Evolutionary conservation across 1,140 invertebrate species (phyloP), one percentile per base, ranked within the genome.

Genomic region (Scaptomyza graminum): DNA sequence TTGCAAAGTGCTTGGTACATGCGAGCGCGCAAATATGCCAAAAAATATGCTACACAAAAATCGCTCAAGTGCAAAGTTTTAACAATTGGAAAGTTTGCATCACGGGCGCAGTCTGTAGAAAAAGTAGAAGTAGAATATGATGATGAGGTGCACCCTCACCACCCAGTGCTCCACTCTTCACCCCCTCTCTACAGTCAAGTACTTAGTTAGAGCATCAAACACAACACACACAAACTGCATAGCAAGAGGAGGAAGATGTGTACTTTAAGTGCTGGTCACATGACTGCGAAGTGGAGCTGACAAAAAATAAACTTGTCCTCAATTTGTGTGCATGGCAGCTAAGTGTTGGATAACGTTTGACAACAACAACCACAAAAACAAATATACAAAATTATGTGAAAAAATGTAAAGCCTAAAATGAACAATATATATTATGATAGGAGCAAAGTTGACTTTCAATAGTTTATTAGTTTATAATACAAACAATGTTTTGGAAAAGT

Each of bases 1-100:
- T 87, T 88, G 83, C 83, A 87, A 87, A 87, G 82, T 87, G 82
- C 82, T 87, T 76, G 83, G 82, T 73, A 88, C 82, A 87, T 82
- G 87, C 83, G 73, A 70, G 67, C 82, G 78, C 74, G 82, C 82
- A 85, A 85, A 85, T 85, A 85, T 85, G 77, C 82, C 78, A 87
- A 87, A 87, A 85, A 87, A 87, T 87, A 88, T 88, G 82, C 83
- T 82, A 87, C 78, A 87, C 82, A 82, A 87, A 87, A 87, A 82
- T 87, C 83, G 82, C 83, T 85, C 82, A 82, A 87, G 82, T 87
- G 82, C 78, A 88, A 87, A 87, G 82, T 87, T 87, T 87, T 87
- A 87, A 87, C 82, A 87, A 87, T 88, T 87, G 78, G 80, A 85
- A 87, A 87, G 82, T 87, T 87, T 74, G 74, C 70, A 73, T 82